These are phyloP conservation scores for Ceratina australensis DNA, from an alignment of 1,140 invertebrate genomes.

Conservation along the genomic window DNA sequence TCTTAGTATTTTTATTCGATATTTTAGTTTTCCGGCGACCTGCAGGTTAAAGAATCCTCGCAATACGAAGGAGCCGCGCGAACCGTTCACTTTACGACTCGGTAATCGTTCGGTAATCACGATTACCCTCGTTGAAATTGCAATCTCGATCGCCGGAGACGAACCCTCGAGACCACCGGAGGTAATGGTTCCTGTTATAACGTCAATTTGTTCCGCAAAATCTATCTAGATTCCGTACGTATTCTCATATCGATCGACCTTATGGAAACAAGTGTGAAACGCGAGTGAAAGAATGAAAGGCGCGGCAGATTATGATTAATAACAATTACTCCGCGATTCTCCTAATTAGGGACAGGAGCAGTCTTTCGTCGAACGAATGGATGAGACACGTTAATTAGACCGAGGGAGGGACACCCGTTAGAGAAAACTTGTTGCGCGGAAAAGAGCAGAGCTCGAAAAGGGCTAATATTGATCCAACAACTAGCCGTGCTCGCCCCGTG, in stretches of 20 bases:
- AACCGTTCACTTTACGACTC: not conserved
- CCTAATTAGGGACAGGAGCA: constrained; percentile 48
- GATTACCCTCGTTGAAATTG: constrained; percentile 31
- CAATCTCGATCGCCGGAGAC: constrained; percentile 23
- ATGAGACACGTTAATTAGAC: constrained; percentile 11
- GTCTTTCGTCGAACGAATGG: constrained; percentile 40
- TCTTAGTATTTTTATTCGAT: too few relatives aligned
- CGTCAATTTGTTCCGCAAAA: not conserved
- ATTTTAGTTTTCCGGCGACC: too few relatives aligned
- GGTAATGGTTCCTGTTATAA: constrained; percentile 9
- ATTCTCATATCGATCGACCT: not conserved
- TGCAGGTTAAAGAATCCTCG: not conserved
- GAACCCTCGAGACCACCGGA: constrained; percentile 1
- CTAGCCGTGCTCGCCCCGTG: constrained; percentile 39
- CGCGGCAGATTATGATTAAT: constrained; percentile 50
- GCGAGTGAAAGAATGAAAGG: not conserved
- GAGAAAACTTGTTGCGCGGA: constrained; percentile 59
- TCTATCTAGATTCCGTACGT: too few relatives aligned
- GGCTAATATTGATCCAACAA: constrained; percentile 64
- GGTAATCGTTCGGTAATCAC: constrained; percentile 29
- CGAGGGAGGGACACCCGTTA: constrained; percentile 52
- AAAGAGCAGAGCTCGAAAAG: constrained; percentile 49
- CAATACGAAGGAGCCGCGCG: not conserved
- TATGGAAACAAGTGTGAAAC: not conserved
- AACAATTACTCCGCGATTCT: constrained; percentile 49